Conservation (phyloP, 2,113 vertebrate genomes). For the Petroica traversi region DNA sequence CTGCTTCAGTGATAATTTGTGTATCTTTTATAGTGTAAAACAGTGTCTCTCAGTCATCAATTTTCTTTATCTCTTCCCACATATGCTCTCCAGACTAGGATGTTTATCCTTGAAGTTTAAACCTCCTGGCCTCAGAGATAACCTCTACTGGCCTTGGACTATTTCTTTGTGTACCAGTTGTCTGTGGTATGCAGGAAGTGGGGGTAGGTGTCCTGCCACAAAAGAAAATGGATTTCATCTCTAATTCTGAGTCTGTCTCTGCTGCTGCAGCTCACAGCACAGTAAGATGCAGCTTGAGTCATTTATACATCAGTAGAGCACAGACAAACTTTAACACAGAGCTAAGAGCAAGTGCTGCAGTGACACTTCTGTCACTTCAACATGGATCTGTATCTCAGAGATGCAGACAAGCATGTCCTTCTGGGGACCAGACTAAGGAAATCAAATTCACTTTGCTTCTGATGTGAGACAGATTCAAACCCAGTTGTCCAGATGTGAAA, state of each 20-base stretch:
- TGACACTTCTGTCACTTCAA: conserved; percentile 27
- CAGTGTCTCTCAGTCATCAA: too few species aligned
- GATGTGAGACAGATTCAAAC: not conserved
- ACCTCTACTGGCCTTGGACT: too few species aligned
- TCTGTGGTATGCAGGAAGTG: too few species aligned
- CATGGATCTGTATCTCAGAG: not conserved
- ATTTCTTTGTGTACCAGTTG: too few species aligned
- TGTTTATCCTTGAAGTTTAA: too few species aligned
- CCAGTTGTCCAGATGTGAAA: not conserved
- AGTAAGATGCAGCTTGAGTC: not conserved
- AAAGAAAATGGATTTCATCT: not conserved
- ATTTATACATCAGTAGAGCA: not conserved
- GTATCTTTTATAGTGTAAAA: too few species aligned
- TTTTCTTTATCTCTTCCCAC: too few species aligned
- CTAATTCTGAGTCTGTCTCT: not conserved
- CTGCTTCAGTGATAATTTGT: too few species aligned
- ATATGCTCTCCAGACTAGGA: too few species aligned
- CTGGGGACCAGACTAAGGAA: not conserved
- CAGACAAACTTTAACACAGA: not conserved
- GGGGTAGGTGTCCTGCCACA: too few species aligned
- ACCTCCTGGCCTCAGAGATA: too few species aligned
- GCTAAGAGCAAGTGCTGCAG: not conserved
- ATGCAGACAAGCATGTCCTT: conserved; percentile 6
- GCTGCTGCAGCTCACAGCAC: not conserved
- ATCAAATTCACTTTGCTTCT: conserved; percentile 29